Conservation (phyloP, 2,888 invertebrate genomes). For the Pandemis heparana region DNA sequence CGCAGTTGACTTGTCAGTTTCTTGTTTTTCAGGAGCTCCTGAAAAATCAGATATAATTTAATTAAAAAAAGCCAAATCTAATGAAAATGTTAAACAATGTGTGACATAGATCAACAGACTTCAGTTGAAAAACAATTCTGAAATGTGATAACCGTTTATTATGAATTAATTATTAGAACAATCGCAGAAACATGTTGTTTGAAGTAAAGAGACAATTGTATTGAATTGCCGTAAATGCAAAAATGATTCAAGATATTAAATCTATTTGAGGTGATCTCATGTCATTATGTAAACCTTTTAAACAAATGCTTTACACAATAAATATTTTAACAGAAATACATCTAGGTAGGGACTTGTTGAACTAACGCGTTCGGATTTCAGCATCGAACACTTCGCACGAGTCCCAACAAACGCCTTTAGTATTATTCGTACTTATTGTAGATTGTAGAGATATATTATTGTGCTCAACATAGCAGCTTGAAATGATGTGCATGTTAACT, state of each 20-base stretch:
- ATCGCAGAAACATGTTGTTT: background rate
- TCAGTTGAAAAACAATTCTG: constrained; percentile 15
- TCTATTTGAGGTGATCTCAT: constrained; percentile 11
- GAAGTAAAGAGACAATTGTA: constrained; percentile 1
- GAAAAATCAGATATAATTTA: constrained; percentile 43
- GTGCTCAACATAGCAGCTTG: too few species aligned
- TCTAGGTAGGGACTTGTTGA: too few species aligned
- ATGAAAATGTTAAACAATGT: background rate
- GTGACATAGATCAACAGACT: background rate
- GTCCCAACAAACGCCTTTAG: too few species aligned
- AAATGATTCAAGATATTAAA: constrained; percentile 11
- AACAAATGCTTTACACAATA: background rate
- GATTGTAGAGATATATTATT: too few species aligned
- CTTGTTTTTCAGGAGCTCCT: constrained; percentile 69
- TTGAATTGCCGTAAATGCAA: constrained; percentile 15
- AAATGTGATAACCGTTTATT: background rate
- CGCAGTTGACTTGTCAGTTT: constrained; percentile 62
- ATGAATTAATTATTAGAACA: background rate
- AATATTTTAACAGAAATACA: background rate
- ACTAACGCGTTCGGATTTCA: too few species aligned
- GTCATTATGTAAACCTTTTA: background rate
- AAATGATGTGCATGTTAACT: too few species aligned
- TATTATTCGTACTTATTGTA: too few species aligned
- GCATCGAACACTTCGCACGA: too few species aligned
- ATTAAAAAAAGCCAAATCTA: background rate